Evolutionary conservation across 2,888 invertebrate species (phyloP), one percentile per base, ranked within the genome.

Genomic region (Erebia aethiops): DNA sequence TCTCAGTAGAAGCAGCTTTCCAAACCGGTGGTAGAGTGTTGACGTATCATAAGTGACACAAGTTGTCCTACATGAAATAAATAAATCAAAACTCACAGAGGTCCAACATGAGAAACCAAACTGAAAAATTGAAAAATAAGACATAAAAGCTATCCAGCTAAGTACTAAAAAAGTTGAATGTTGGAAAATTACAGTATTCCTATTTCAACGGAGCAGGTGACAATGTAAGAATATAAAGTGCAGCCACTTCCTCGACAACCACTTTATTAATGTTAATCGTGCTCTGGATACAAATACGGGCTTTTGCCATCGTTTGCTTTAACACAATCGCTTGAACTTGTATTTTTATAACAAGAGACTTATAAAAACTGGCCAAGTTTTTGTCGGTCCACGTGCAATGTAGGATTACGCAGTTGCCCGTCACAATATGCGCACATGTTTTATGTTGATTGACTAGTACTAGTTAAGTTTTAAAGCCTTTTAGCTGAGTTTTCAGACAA

Each of bases 181-280:
- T 18, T 46, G 43, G 43, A 46, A 43, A 61, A 46, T 21, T 21
- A 13, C 46, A 13, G 43, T 46, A 61, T 46, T 18, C 11, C 8
- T 61, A 61, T 43, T 14, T 61, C 16, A 61, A 16, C 16, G 16
- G 18, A 61, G 46, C 60, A 61, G 61, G 61, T 61, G 61, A 61
- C 16, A 61, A 18, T 18, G 18, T 61, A 46, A 43, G 61, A 61
- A 61, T 61, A 61, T 46, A 61, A 61, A 61, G 18, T 61, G 61
- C 61, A 18, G 18, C 61, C 46, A 61, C 61, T 57, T 57, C 56
- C 26, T 57, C 56, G 26, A 56, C 56, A 21, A 57, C 56, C 11
- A 26, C 56, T 57, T 57, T 21, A 57, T 57, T 57, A 57, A 57
- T 57, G 21, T 57, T 57, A 57, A 21, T 57, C 56, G 56, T 57